Evolutionary conservation across 2,113 vertebrate species (phyloP), one percentile per base, ranked within the genome.

Genomic region (Cyprinus carpio): DNA sequence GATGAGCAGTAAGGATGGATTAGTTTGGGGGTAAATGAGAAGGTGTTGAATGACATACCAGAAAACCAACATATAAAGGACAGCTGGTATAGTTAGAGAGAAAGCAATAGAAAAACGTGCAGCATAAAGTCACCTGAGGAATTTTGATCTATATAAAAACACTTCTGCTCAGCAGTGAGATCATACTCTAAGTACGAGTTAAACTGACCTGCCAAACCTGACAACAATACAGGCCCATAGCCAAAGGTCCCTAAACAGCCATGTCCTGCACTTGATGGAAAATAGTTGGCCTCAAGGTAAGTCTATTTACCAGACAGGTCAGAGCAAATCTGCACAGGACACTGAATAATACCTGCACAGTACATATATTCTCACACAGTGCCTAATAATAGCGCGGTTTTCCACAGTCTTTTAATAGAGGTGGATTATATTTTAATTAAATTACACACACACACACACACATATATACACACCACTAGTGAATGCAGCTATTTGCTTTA

Each of bases 301-400:
- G 25, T 75, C 77, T 79, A 34, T 69, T 87, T 85, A 82, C 80
- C 85, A 86, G 82, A 84, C 78, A 85, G 87, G 82, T 87, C 85
- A 88, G 40, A 77, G 54, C 56, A 84, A 88, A 88, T 87, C 87
- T 23, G 23, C 25, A 77, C 56, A 85, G 54, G 86, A 79, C 80
- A 87, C 58, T 84, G 69, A 88, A 69, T 85, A 87, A 85, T 87
- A 85, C 87, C 75, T 34, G 18, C 20, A 78, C 82, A 51, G 80
- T 84, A 75, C 20, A 84, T 75, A 46, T 75, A 80, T 71, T 37
- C 23, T 72, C 62, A 82, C 62, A 69, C 78, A 62, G 49, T 31
- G 31, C 51, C 87, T 85, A 85, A 62, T 64, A 86, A 88, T 88
- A 86, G 40, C 29, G 4, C 56, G 25, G 56, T 81, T 84, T 60